These are phyloP conservation scores for Corythornis leucogaster DNA, from an alignment of 2,797 vertebrate species.

Conservation along the genomic window DNA sequence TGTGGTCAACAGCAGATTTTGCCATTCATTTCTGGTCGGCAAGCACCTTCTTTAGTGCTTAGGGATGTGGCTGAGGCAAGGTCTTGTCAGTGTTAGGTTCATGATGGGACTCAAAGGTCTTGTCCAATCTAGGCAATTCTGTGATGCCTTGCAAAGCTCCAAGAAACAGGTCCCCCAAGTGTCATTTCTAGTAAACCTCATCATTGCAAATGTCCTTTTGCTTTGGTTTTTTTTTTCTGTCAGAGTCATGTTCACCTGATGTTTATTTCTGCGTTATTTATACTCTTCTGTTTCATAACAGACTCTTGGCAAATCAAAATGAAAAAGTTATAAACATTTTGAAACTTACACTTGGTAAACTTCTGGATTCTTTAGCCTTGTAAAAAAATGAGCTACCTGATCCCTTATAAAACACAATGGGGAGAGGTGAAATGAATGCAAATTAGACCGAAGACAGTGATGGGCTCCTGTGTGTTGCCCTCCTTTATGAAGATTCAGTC, in stretches of 20 bases:
- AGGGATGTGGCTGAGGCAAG: background rate
- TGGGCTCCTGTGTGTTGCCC: rapidly evolving
- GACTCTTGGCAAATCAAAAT: background rate
- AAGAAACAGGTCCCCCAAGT: rapidly evolving
- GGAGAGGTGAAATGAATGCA: background rate
- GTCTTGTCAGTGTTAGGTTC: background rate
- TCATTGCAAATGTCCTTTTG: background rate
- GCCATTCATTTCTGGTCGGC: too few species aligned
- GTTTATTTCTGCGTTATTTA: background rate
- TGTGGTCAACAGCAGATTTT: background rate
- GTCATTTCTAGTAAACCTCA: background rate
- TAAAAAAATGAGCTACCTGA: background rate
- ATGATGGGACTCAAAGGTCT: background rate
- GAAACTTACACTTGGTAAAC: background rate
- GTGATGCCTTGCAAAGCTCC: background rate
- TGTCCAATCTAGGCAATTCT: background rate
- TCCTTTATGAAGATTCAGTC: background rate
- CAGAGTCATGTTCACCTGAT: rapidly evolving
- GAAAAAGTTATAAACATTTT: background rate
- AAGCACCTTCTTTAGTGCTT: background rate
- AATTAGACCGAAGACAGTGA: rapidly evolving
- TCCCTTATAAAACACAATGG: background rate
- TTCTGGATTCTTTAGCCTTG: background rate
- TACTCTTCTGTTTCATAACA: background rate
- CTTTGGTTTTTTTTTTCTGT: background rate